Evolutionary conservation across 2,113 vertebrate species (phyloP), one percentile per base, ranked within the genome.

Genomic region (Genyomyrus donnyi): DNA sequence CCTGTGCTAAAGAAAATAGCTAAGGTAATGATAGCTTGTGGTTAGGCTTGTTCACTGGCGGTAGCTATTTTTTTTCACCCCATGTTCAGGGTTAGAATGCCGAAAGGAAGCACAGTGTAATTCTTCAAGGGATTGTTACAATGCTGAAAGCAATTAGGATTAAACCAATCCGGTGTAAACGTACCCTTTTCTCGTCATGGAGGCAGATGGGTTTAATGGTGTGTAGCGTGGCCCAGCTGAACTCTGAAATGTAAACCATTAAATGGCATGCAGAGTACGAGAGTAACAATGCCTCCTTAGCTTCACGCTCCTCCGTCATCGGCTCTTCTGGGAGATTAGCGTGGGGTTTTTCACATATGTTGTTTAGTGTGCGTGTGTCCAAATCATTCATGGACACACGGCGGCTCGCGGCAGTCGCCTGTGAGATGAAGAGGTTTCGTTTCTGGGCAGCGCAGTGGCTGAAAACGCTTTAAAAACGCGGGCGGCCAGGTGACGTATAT

Each of bases 1-100:
- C 89, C 87, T 91, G 89, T 45, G 15, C 46, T 31, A 89, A 85
- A 90, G 66, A 90, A 92, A 93, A 92, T 90, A 92, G 92, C 91
- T 86, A 89, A 80, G 89, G 91, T 93, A 91, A 92, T 93, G 84
- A 92, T 91, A 92, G 91, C 90, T 88, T 90, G 84, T 88, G 89
- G 90, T 91, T 91, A 62, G 80, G 84, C 52, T 90, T 49, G 87
- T 70, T 87, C 27, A 4, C 39, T 80, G 83, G 49, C 42, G 74
- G 90, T 80, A 48, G 49, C 27, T 39, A 52, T 86, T 86, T 58
- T 89, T 31, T 50, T 39, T 50, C 31, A 24, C n/a, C 13, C 48
- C 74, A 21, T 74, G 24, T 35, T 49, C 58, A 45, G 58, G 19
- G n/a, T 27, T 46, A 49, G 89, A 56, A 74, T 49, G 10, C 21